Evolutionary conservation across 2,113 vertebrate species (phyloP), one percentile per base, ranked within the genome.

Genomic region (Aleadryas rufinucha): DNA sequence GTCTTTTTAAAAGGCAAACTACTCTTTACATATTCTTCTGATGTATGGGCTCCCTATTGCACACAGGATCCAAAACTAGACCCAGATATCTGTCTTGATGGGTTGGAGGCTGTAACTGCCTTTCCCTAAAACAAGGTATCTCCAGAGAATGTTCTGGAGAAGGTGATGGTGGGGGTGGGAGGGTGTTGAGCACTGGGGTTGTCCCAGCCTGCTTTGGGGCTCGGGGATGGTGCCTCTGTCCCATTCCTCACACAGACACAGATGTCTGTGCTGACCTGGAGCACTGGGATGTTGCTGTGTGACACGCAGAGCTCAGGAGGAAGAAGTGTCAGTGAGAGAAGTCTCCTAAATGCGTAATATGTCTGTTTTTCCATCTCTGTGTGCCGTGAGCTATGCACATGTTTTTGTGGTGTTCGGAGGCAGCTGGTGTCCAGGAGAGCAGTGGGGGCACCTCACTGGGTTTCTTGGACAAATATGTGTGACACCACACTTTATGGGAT

Each of bases 271-370:
- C 54, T 0, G 0, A 59, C 26, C 56, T 49, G 53, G 64, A 76
- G 84, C 16, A 10, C 54, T 53, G 54, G 4, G 7, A 11, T 77
- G 6, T 59, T 80, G 37, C 45, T 68, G 11, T 3, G 6, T 56
- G 39, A 39, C 27, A 44, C 1, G 1, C 18, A 49, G 16, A 64
- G 41, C 24, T 50, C 33, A 20, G 23, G 61, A 90, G 3, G 30
- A 37, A 66, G n/a, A n/a, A 59, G 35, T 17, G 11, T 24, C 24
- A 42, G 39, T 27, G 35, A 50, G 13, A 50, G 7, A n/a, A n/a
- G 22, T 68, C 50, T 86, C 13, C 33, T 49, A 19, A 0, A 0
- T 24, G 17, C 4, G 4, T 39, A n/a, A 16, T 2, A 2, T 12
- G 16, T 6, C 39, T 42, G 5, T 16, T 87, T 54, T 54, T 75